These are phyloP conservation scores for Salpingus planirostris DNA, from an alignment of 2,888 invertebrate species.

Conservation along the genomic window DNA sequence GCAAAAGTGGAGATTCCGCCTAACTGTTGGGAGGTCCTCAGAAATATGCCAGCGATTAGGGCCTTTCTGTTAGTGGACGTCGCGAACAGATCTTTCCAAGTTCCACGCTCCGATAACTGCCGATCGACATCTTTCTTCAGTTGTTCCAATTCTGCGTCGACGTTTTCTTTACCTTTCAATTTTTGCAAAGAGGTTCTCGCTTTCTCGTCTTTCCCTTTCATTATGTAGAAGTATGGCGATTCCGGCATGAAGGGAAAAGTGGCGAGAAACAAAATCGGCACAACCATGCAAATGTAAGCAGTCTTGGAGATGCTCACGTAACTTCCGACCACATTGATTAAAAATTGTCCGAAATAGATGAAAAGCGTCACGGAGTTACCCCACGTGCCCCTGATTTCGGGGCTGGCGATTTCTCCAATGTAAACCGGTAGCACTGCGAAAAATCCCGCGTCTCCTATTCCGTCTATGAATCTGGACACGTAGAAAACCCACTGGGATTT, in stretches of 20 bases:
- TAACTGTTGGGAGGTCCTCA: conserved; percentile 30
- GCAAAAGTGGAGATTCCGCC: conserved; percentile 27
- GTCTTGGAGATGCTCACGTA: conserved; percentile 45
- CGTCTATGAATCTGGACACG: conserved; percentile 24
- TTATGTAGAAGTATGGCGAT: conserved; percentile 30
- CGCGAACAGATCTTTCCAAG: conserved; percentile 27
- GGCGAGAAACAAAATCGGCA: conserved; percentile 49
- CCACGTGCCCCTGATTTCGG: conserved; percentile 29
- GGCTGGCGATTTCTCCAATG: conserved; percentile 28
- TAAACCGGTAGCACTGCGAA: conserved; percentile 27
- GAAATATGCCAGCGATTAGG: conserved; percentile 24
- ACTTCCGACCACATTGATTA: conserved; percentile 46
- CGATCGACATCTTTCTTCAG: conserved; percentile 26
- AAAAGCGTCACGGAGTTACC: conserved; percentile 25
- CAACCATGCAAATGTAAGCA: conserved; percentile 48
- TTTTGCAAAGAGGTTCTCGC: conserved; percentile 23
- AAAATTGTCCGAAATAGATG: conserved; percentile 25
- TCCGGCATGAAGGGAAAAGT: conserved; percentile 56
- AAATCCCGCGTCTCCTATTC: conserved; percentile 26
- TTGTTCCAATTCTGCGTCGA: conserved; percentile 22
- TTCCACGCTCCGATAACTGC: conserved; percentile 31
- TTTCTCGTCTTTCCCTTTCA: conserved; percentile 21
- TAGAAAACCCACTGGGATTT: conserved; percentile 27
- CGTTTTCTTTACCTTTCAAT: conserved; percentile 22
- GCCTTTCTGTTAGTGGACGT: conserved; percentile 28